Base-by-base conservation (phyloP, 2,888 invertebrate species). In the Limnephilus lunatus region DNA sequence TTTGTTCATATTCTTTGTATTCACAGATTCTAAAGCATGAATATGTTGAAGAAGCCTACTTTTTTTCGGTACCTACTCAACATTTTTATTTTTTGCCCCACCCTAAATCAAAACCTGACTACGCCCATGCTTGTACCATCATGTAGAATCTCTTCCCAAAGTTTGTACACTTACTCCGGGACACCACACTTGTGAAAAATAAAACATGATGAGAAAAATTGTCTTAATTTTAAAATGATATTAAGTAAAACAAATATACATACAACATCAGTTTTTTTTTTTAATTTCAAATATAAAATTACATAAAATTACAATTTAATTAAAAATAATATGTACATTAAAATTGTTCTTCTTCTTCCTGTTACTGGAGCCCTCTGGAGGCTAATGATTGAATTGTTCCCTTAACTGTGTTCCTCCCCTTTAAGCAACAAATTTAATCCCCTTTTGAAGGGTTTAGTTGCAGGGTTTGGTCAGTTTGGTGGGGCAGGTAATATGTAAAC, bases 201-300 rank as follows among this genome's bases (percentile, higher is more conserved):
- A 68, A 68, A 19, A 68, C 19, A 53, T 4, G 14, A 53, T 14
- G 15, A 15, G 3, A 1, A 11, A 44, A 53, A 53, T 4, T 53
- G 19, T 15, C 53, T 68, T 19, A 0, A 53, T 3, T 53, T 25
- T 19, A n/a, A 68, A 68, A 68, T n/a, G 25, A 68, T 19, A 68
- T 39, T 44, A 44, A 44, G 39, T 39, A 39, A 25, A 19, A 9
- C 5, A n/a, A 25, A 9, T 68, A 68, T 25, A 68, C 25, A 68
- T n/a, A 68, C 44, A 44, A 83, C 89, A 89, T 91, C 53, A 88
- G 81, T 93, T 39, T 39, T 39, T 39, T 39, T 39, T 39, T 85
- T n/a, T 48, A 44, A 48, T 48, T 82, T 81, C 93, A 93, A 81
- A 93, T 93, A 89, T 92, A 85, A 44, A 91, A 89, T 93, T 91